These are phyloP conservation scores for Cotesia chilonis DNA, from an alignment of 1,140 invertebrate genomes.

Conservation along the genomic window DNA sequence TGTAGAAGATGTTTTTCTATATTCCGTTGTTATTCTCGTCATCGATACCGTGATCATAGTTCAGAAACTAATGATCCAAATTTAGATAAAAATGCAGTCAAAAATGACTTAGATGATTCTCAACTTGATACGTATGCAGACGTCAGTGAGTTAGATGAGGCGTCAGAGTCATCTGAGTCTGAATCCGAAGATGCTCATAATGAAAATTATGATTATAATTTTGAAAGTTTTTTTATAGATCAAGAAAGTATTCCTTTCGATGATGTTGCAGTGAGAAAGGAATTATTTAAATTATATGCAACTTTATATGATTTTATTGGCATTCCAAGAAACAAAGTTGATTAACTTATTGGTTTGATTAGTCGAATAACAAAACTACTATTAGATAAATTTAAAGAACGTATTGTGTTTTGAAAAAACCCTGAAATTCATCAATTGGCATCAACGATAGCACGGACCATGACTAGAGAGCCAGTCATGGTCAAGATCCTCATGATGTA, in stretches of 20 bases:
- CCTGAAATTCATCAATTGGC: too few species aligned
- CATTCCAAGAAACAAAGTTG: constrained; percentile 37
- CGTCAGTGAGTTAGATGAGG: too few species aligned
- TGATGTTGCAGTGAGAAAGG: constrained; percentile 24
- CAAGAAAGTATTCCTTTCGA: background rate
- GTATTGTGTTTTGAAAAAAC: too few species aligned
- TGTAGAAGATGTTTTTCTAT: constrained; percentile 38
- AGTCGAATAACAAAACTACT: background rate
- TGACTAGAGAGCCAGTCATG: too few species aligned
- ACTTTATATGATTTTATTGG: constrained; percentile 34
- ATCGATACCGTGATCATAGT: constrained; percentile 33
- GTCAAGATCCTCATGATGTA: too few species aligned
- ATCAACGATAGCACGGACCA: too few species aligned
- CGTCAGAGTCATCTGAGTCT: background rate
- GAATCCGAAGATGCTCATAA: constrained; percentile 15
- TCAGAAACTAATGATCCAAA: background rate
- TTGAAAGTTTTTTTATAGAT: background rate
- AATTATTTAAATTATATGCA: constrained; percentile 34
- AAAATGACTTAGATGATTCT: background rate
- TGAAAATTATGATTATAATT: background rate
- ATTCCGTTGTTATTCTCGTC: constrained; percentile 37
- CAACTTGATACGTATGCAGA: background rate
- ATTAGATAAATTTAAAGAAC: constrained; percentile 11
- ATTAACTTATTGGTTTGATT: constrained; percentile 19
- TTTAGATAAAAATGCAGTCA: background rate